phyloP scores from a whole-genome alignment of 2,113 vertebrate genomes.

The Genyomyrus donnyi region DNA sequence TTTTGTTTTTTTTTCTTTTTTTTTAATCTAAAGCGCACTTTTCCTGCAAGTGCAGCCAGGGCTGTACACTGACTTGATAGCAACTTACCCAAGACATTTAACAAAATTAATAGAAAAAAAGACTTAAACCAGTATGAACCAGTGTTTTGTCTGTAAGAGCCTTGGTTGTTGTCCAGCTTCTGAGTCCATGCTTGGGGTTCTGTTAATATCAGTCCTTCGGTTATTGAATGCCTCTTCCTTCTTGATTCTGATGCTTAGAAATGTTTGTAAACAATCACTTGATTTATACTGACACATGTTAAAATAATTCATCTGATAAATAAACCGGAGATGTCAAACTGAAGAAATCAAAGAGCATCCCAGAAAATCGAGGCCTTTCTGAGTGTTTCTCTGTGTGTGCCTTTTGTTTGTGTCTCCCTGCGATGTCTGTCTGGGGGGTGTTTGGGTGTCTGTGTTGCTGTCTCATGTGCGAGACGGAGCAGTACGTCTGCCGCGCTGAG shows the following conservation, averaged over 20 bases:
- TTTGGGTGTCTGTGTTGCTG: conserved; percentile 34
- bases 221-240: conserved; percentile 64
- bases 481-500: conserved; percentile 25
- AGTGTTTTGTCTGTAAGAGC: conserved; percentile 65
- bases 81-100: conserved; percentile 43
- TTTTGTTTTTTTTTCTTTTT: conserved; percentile 5
- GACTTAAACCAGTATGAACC: conserved; percentile 72
- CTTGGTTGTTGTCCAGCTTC: conserved; percentile 51
- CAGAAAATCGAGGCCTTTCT: conserved; percentile 45
- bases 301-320: conserved; percentile 67
- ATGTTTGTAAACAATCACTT: conserved; percentile 83
- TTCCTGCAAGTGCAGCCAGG: conserved; percentile 83
- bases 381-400: conserved; percentile 29
- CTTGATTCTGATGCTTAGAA: conserved; percentile 52
- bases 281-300: conserved; percentile 51
- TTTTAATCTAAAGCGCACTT: conserved; percentile 71
- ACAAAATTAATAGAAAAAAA: conserved; percentile 49
- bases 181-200: conserved; percentile 59
- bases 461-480: not conserved
- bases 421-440: conserved; percentile 25
- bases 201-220: conserved; percentile 60
- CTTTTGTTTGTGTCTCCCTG: conserved; percentile 19
- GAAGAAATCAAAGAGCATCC: conserved; percentile 55
- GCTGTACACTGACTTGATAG: conserved; percentile 50
- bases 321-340: conserved; percentile 44